Evolutionary conservation across 2,888 invertebrate genomes (phyloP).

Genomic region (Polia nebulosa): DNA sequence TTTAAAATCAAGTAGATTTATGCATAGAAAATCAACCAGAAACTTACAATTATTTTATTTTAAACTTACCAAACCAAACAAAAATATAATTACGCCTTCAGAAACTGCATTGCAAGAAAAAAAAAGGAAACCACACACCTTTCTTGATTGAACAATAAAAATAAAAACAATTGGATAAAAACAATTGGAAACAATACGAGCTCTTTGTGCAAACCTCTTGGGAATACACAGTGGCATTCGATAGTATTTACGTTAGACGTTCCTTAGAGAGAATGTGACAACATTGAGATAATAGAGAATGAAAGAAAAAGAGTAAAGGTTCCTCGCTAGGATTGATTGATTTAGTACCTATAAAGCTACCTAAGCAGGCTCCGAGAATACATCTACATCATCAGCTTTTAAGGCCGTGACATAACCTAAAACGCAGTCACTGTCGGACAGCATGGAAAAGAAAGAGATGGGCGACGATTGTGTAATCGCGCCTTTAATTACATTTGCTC

Average conservation of each 20-base stretch:
- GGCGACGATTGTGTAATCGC: too few species aligned
- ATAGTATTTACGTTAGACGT: conserved; percentile 34
- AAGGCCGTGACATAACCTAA: too few species aligned
- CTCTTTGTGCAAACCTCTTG: conserved; percentile 13
- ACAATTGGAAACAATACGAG: conserved; percentile 51
- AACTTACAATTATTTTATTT: neutral
- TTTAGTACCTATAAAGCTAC: neutral
- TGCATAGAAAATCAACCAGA: too few species aligned
- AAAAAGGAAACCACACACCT: neutral
- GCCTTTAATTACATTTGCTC: too few species aligned
- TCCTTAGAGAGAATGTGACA: conserved; percentile 22
- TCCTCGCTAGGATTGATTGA: conserved; percentile 3
- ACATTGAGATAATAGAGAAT: conserved; percentile 30
- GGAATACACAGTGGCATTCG: conserved; percentile 27
- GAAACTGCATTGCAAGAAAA: conserved; percentile 4
- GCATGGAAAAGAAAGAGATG: too few species aligned
- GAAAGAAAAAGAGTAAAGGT: neutral
- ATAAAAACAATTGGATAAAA: conserved; percentile 45
- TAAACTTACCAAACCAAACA: neutral
- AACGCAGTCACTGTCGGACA: too few species aligned
- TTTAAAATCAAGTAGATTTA: too few species aligned
- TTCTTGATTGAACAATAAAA: conserved; percentile 49
- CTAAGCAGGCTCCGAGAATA: too few species aligned
- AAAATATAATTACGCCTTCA: neutral
- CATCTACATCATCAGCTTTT: too few species aligned